phyloP scores from a whole-genome alignment of 2,888 invertebrate species.

The Cheilosia vulpina region DNA sequence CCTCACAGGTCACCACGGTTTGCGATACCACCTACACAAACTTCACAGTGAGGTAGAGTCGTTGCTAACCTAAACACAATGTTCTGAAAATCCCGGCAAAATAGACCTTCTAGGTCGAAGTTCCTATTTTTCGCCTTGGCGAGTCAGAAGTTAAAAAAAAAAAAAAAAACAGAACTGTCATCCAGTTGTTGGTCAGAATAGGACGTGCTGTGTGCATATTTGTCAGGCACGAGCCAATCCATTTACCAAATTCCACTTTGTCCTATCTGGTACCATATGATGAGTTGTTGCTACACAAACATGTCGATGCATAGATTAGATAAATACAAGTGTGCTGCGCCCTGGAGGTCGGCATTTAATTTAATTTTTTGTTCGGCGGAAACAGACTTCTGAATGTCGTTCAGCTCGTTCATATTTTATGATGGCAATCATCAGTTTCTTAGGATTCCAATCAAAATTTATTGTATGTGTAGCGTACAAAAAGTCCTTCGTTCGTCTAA shows the following conservation, averaged over 20 bases:
- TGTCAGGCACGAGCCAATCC: constrained; percentile 49
- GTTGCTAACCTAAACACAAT: no score
- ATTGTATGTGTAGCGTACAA: not conserved
- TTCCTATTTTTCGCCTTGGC: no score
- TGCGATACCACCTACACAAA: no score
- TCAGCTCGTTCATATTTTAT: constrained; percentile 43
- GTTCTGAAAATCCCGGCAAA: no score
- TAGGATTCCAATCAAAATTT: constrained; percentile 53
- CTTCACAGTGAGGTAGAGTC: no score
- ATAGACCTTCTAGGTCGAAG: no score
- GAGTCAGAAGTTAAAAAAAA: no score
- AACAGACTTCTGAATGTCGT: constrained; percentile 13
- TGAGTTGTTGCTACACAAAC: constrained; percentile 19
- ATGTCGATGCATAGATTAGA: constrained; percentile 41
- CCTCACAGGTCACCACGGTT: no score
- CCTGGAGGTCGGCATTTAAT: not conserved
- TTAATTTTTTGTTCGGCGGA: not conserved
- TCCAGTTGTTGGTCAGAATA: not conserved
- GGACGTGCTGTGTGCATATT: not conserved
- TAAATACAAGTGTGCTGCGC: constrained; percentile 7
- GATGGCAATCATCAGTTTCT: constrained; percentile 56
- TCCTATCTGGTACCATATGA: constrained; percentile 12
- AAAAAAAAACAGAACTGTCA: no score
- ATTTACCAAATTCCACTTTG: constrained; percentile 18
- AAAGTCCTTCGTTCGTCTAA: not conserved